phyloP scores from a whole-genome alignment of 2,888 invertebrate species.

The Morpho achilles region DNA sequence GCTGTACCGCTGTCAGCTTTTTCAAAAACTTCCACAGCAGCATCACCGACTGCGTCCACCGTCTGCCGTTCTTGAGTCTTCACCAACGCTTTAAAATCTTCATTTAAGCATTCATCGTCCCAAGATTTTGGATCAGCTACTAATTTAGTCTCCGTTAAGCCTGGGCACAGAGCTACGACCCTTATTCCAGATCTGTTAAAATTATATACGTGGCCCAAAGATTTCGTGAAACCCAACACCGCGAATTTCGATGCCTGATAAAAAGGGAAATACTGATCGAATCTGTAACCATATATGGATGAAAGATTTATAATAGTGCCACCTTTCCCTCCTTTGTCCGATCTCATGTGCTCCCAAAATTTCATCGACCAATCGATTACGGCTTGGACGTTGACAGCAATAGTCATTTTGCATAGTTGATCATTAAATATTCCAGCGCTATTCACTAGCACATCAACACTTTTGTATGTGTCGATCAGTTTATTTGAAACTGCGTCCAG shows the following conservation, averaged over 20 bases:
- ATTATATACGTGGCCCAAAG: conserved; percentile 62
- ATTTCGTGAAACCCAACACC: conserved; percentile 64
- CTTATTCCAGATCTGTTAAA: conserved; percentile 68
- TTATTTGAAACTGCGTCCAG: conserved; percentile 54
- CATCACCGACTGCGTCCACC: conserved; percentile 43
- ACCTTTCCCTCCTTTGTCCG: conserved; percentile 75
- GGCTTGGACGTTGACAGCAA: conserved; percentile 53
- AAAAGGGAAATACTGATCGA: conserved; percentile 72
- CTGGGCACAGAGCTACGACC: conserved; percentile 75
- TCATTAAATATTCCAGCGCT: conserved; percentile 61
- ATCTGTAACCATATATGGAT: conserved; percentile 77
- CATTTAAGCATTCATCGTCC: conserved; percentile 26
- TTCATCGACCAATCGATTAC: conserved; percentile 63
- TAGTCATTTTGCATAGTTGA: conserved; percentile 35
- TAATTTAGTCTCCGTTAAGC: conserved; percentile 64
- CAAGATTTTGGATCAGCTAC: conserved; percentile 24
- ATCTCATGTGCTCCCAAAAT: conserved; percentile 79
- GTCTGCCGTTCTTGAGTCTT: conserved; percentile 42
- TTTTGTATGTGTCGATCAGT: conserved; percentile 44
- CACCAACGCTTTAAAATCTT: conserved; percentile 33
- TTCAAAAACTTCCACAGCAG: conserved; percentile 46
- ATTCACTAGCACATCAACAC: conserved; percentile 62
- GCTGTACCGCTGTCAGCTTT: conserved; percentile 70
- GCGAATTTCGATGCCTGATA: conserved; percentile 81
- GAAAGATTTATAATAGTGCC: conserved; percentile 83